These are phyloP conservation scores for Parauchenoglanis ngamensis DNA, from an alignment of 2,797 vertebrate species.

Conservation along the genomic window DNA sequence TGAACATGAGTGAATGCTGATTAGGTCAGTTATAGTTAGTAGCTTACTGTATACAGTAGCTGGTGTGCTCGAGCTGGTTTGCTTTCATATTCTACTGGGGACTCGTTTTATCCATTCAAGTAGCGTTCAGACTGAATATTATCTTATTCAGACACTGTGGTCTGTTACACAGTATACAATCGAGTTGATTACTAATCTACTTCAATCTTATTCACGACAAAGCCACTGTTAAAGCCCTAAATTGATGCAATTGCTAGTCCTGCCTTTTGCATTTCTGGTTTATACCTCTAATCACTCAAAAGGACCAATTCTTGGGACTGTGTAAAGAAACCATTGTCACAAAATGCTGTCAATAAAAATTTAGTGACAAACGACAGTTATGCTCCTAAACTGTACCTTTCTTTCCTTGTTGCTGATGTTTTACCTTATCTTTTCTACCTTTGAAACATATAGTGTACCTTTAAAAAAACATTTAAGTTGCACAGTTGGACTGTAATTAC, in stretches of 20 bases:
- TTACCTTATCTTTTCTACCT: not conserved
- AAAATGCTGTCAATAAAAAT: no score
- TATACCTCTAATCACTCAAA: not conserved
- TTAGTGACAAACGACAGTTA: not conserved
- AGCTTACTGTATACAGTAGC: not conserved
- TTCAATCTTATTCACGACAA: not conserved
- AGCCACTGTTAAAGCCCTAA: not conserved
- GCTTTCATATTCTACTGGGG: not conserved
- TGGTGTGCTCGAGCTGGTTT: not conserved
- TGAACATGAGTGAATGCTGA: not conserved
- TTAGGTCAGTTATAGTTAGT: conserved; percentile 14
- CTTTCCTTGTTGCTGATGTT: not conserved
- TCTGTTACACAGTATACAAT: not conserved
- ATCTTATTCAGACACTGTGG: not conserved
- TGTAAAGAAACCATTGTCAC: not conserved
- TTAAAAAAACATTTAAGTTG: not conserved
- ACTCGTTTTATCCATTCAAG: not conserved
- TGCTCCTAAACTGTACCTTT: not conserved
- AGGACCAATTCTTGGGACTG: not conserved
- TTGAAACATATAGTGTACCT: not conserved
- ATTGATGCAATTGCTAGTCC: not conserved
- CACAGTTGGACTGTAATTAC: not conserved
- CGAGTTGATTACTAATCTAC: not conserved
- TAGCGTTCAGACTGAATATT: not conserved
- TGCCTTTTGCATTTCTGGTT: not conserved